These are phyloP conservation scores for Chelidonichthys spinosus DNA, from an alignment of 2,797 vertebrate species.

Conservation along the genomic window DNA sequence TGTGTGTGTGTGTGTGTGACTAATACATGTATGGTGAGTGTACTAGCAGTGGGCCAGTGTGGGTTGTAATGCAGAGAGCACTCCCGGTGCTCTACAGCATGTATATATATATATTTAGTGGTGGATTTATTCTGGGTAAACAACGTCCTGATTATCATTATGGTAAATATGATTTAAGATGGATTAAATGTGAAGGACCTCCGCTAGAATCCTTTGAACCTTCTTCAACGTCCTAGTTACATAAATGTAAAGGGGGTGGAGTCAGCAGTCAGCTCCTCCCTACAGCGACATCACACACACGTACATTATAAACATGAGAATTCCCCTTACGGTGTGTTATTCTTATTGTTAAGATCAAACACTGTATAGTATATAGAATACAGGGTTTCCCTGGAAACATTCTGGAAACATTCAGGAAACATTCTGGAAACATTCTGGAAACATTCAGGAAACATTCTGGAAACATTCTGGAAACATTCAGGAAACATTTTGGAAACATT, in stretches of 20 bases:
- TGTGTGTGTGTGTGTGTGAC: conserved; percentile 49
- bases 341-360: not conserved
- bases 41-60: conserved; percentile 65
- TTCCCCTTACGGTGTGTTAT: not conserved
- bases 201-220: not conserved
- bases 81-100: no score
- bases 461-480: no score
- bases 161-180: not conserved
- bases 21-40: conserved; percentile 66
- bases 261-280: conserved; percentile 4
- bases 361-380: not conserved
- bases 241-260: conserved; percentile 3
- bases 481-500: no score
- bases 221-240: conserved; percentile 8
- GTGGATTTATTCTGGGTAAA: conserved; percentile 16
- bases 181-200: not conserved
- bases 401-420: no score
- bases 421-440: no score
- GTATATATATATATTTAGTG: not conserved
- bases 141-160: conserved; percentile 1
- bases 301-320: not conserved
- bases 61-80: conserved; percentile 69
- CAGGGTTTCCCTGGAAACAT: no score
- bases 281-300: not conserved
- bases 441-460: no score